These are phyloP conservation scores for Mareca strepera DNA, from an alignment of 2,797 vertebrate genomes.

Conservation along the genomic window DNA sequence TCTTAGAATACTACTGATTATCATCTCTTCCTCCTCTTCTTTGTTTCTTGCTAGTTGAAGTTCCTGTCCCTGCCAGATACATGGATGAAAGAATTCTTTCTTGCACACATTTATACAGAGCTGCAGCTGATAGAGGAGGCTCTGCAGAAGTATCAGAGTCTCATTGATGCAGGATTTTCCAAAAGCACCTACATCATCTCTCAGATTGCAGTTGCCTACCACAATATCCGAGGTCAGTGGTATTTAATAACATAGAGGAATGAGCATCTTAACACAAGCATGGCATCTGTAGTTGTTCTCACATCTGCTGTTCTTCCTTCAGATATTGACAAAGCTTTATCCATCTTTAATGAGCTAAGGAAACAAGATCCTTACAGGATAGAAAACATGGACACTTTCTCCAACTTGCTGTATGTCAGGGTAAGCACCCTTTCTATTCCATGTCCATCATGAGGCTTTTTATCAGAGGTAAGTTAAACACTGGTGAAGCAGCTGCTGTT, in stretches of 20 bases:
- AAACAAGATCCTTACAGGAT: conserved; percentile 97
- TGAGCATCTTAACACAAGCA: background rate
- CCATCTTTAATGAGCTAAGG: conserved; percentile 94
- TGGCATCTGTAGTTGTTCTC: background rate
- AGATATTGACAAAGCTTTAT: conserved; percentile 98
- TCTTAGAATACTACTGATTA: conserved; percentile 49
- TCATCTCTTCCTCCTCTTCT: conserved; percentile 49
- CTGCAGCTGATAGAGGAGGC: conserved; percentile 98
- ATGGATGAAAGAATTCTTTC: conserved; percentile 99
- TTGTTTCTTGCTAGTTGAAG: conserved; percentile 87
- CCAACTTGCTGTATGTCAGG: conserved; percentile 96
- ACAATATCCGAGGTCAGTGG: conserved; percentile 94
- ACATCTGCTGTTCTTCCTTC: conserved; percentile 29
- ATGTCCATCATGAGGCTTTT: background rate
- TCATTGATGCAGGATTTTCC: conserved; percentile 95
- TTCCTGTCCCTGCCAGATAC: conserved; percentile 95
- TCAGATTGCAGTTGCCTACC: conserved; percentile 98
- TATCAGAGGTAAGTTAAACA: background rate
- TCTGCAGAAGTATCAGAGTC: conserved; percentile 95
- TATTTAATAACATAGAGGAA: background rate
- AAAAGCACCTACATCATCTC: conserved; percentile 99
- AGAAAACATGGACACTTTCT: conserved; percentile 99
- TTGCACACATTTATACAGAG: conserved; percentile 99
- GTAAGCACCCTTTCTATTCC: conserved; percentile 77
- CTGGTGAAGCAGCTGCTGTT: background rate